phyloP scores from a whole-genome alignment of 2,797 vertebrate genomes.

The Tragopan temminckii region DNA sequence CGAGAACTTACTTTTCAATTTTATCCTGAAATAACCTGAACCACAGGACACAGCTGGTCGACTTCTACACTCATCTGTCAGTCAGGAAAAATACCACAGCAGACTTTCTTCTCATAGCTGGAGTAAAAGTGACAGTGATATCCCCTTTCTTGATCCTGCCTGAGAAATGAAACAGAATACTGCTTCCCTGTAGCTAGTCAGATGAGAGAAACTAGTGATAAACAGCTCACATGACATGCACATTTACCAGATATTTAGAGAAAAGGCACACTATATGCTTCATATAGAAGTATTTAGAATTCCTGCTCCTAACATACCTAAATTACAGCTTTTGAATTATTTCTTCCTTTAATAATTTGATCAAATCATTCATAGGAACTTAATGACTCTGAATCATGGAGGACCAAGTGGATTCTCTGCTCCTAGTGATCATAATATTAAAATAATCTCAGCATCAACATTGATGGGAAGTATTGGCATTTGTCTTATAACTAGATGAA shows the following conservation, averaged over 20 bases:
- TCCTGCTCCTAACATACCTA: neutral
- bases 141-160: constrained; percentile 30
- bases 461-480: neutral
- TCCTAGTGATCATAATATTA: neutral
- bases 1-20: constrained; percentile 52
- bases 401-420: neutral
- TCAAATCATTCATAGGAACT: neutral
- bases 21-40: constrained; percentile 40
- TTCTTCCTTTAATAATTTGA: neutral
- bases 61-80: constrained; percentile 47
- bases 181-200: neutral
- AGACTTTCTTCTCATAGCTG: constrained; percentile 7
- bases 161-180: neutral
- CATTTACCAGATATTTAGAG: neutral
- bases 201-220: neutral
- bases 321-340: neutral
- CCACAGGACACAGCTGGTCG: neutral
- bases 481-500: neutral
- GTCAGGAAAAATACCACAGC: constrained; percentile 4
- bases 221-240: neutral
- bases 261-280: neutral
- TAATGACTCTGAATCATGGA: neutral
- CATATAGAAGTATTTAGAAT: neutral
- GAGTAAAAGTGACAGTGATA: constrained; percentile 34
- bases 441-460: neutral